Percentiles rank a stretch among this genome's conserved stretches.
Conservation (phyloP, 2,797 vertebrate genomes). For the Mormyrus proboscirostris region DNA sequence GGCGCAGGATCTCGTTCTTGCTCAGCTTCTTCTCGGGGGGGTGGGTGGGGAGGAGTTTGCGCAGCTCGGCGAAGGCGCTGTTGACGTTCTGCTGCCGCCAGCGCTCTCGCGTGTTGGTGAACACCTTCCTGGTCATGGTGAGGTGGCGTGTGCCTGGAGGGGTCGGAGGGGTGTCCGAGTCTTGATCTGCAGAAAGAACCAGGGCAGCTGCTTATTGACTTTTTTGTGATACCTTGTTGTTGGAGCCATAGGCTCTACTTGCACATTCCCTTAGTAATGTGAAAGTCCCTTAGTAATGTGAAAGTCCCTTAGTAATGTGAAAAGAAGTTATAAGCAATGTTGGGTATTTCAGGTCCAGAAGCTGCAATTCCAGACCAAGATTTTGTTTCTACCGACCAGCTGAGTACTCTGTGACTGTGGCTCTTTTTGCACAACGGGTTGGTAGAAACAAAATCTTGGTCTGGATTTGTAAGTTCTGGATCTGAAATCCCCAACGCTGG, state of each 20-base stretch:
- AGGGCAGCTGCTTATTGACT: background rate
- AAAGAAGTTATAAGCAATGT: background rate
- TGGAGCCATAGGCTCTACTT: background rate
- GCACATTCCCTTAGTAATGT: background rate
- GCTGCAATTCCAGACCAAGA: background rate
- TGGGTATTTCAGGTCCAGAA: background rate
- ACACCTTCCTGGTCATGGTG: conserved; percentile 89
- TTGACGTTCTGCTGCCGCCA: conserved; percentile 98
- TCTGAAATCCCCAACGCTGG: background rate
- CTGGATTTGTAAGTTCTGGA: background rate
- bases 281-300: background rate
- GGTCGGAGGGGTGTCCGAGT: background rate
- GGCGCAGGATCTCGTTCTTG: conserved; percentile 92
- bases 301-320: too few species aligned
- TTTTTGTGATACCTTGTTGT: background rate
- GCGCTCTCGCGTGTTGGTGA: conserved; percentile 86
- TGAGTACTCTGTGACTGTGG: background rate
- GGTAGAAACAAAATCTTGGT: background rate
- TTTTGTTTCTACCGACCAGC: too few species aligned
- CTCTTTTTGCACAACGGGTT: background rate
- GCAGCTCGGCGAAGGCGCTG: conserved; percentile 85
- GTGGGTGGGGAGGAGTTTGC: conserved; percentile 93
- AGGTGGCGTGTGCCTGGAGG: background rate
- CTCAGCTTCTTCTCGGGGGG: conserved; percentile 97
- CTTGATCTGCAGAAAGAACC: background rate